Evolutionary conservation across 2,113 vertebrate species (phyloP).

Genomic region (Electrona antarctica): DNA sequence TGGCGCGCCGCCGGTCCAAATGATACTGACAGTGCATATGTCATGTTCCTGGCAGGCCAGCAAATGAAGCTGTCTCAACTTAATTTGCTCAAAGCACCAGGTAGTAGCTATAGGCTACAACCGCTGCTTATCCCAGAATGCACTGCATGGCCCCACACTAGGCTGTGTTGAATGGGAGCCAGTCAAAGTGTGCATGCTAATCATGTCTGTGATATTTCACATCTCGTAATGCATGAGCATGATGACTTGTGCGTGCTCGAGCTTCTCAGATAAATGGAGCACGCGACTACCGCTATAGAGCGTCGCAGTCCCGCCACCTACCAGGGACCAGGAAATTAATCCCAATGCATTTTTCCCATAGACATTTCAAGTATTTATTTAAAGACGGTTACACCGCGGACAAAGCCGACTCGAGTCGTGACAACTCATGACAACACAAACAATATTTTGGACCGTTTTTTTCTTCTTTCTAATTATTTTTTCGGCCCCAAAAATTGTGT

Average conservation of each 20-base stretch:
- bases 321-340: no score
- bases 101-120: neutral
- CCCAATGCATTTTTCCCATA: no score
- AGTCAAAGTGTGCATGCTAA: neutral
- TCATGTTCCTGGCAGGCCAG: constrained; percentile 63
- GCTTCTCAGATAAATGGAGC: constrained; percentile 19
- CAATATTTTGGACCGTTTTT: no score
- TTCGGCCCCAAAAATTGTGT: no score
- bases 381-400: no score
- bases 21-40: constrained; percentile 60
- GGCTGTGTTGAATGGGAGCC: constrained; percentile 26
- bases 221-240: constrained; percentile 13
- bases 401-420: no score
- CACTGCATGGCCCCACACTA: constrained; percentile 9
- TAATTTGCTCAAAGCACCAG: constrained; percentile 14
- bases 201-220: neutral
- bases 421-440: no score
- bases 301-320: no score
- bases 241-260: neutral
- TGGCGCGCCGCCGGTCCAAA: constrained; percentile 44
- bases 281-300: no score
- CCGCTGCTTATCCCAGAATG: constrained; percentile 22
- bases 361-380: no score
- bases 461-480: no score
- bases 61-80: constrained; percentile 59